Base-by-base conservation (phyloP, 2,113 vertebrate genomes). In the Rhinoderma darwinii region DNA sequence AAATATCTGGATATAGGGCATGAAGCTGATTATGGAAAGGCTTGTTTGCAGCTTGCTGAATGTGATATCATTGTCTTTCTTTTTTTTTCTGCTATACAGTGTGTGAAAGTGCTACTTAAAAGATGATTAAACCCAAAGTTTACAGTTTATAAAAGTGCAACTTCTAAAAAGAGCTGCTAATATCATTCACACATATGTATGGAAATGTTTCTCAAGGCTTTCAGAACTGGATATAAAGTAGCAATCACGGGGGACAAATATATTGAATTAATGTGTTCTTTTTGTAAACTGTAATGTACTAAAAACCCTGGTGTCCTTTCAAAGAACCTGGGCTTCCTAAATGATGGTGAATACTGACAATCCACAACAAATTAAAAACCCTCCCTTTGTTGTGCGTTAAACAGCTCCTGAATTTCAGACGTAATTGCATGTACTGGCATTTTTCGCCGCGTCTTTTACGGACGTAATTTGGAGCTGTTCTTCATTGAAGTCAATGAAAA, bases 1-100 rank as follows among this genome's bases (percentile, higher is more conserved):
- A 41, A 56, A 81, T 81, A 63, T 63, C 78, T 43, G 54, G 56
- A 81, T n/a, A 63, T 27, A 61, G 54, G 54, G 56, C 54, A 63
- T 39, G 35, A 30, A 61, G 78, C 51, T 63, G 79, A 82, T 79
- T 79, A 79, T 61, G 78, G 56, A 63, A 27, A 54, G 25, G 39
- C 77, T 59, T 37, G 50, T 79, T 79, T 79, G 77, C 51, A 32
- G 51, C 76, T 56, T 79, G 47, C 41, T 15, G 39, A 47, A 75
- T 47, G 73, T 43, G 41, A 72, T 39, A 72, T 25, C 37, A 41
- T 72, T 41, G 35, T 72, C 37, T 41, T 72, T 72, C 37, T 41
- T 20, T 41, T 41, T 20, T 41, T 70, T 70, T 72, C 20, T 72
- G 18, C 68, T 41, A 9, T 72, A 11, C 20, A 72, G 37, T 41